These are phyloP conservation scores for Byasa hedistus DNA, from an alignment of 2,888 invertebrate genomes.

Conservation along the genomic window DNA sequence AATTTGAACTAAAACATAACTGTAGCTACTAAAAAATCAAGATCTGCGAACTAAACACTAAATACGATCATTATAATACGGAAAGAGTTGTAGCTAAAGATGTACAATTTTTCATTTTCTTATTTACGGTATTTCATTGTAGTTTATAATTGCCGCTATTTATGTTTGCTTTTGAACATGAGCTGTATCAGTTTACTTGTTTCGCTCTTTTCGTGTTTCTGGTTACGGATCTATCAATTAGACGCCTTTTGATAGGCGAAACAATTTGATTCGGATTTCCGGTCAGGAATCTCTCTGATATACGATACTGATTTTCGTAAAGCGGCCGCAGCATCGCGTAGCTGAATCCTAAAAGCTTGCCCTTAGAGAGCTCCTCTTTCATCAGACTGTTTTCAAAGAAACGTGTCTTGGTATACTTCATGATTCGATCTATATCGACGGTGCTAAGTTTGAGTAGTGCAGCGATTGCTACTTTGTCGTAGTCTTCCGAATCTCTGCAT, in stretches of 20 bases:
- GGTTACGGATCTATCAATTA: conserved; percentile 48
- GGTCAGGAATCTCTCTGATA: conserved; percentile 62
- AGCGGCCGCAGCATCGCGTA: conserved; percentile 63
- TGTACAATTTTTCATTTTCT: too few species aligned
- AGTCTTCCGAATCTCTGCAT: conserved; percentile 63
- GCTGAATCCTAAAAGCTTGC: conserved; percentile 60
- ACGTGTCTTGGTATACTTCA: conserved; percentile 59
- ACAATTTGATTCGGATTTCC: conserved; percentile 50
- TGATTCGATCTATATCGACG: conserved; percentile 53
- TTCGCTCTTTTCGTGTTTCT: conserved; percentile 57
- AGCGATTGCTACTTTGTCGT: conserved; percentile 66
- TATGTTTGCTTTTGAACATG: conserved; percentile 20
- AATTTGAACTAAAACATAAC: too few species aligned
- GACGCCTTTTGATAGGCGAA: conserved; percentile 50
- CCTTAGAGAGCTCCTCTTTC: conserved; percentile 61
- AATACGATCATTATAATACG: too few species aligned
- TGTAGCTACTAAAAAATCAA: too few species aligned
- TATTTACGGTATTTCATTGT: too few species aligned
- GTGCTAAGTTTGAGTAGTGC: conserved; percentile 58
- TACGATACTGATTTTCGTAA: conserved; percentile 60
- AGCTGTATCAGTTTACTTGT: conserved; percentile 36
- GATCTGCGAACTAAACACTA: too few species aligned
- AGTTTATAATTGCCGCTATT: conserved; percentile 59
- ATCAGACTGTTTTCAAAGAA: conserved; percentile 53
- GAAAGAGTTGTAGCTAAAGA: too few species aligned